Evolutionary conservation across 1,140 invertebrate species (phyloP).

Genomic region (Dinoponera quadriceps): DNA sequence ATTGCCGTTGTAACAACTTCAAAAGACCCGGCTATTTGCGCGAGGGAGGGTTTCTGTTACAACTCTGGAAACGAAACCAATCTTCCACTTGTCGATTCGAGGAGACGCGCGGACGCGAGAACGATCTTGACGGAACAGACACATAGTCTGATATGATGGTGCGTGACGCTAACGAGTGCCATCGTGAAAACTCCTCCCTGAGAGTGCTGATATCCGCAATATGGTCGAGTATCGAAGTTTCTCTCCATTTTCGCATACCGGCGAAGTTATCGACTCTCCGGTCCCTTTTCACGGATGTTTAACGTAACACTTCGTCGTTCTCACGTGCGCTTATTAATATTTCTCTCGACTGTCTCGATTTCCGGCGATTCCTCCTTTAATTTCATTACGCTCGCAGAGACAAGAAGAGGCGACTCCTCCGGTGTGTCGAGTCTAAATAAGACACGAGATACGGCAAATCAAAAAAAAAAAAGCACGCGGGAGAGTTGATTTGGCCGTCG

Average conservation of each 20-base stretch:
- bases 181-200: slow-evolving; percentile 31
- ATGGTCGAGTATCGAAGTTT: slow-evolving; percentile 19
- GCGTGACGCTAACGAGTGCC: slow-evolving; percentile 52
- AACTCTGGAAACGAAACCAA: slow-evolving; percentile 44
- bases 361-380: background rate
- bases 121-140: slow-evolving; percentile 49
- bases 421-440: too few relatives aligned
- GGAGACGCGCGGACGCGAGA: slow-evolving; percentile 22
- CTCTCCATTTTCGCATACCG: slow-evolving; percentile 32
- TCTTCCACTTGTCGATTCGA: slow-evolving; percentile 49
- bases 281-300: slow-evolving; percentile 8
- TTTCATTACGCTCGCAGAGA: background rate
- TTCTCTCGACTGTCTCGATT: background rate
- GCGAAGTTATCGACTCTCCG: slow-evolving; percentile 22
- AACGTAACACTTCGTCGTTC: background rate
- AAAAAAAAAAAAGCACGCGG: too few relatives aligned
- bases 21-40: background rate
- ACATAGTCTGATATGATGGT: slow-evolving; percentile 43
- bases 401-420: background rate
- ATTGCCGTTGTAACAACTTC: background rate
- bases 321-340: background rate
- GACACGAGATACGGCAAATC: background rate
- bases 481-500: background rate
- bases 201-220: slow-evolving; percentile 46
- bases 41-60: slow-evolving; percentile 25